Evolutionary conservation across 2,113 vertebrate species (phyloP).

Genomic region (Mugil cephalus): DNA sequence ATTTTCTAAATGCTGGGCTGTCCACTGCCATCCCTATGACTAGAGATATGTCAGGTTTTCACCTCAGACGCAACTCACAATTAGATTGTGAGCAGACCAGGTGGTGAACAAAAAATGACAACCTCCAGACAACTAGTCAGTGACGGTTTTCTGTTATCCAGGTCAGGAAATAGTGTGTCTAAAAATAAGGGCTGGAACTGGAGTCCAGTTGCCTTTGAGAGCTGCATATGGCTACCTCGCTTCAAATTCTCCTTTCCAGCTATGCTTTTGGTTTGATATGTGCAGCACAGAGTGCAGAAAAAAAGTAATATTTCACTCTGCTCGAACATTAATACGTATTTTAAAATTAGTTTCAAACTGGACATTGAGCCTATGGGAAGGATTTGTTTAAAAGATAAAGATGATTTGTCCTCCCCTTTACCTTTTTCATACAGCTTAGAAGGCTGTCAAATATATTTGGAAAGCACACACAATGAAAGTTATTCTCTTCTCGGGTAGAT

Average conservation of each 20-base stretch:
- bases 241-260: constrained; percentile 9
- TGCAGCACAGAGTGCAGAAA: constrained; percentile 34
- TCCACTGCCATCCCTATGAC: constrained; percentile 1
- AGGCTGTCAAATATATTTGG: constrained; percentile 2
- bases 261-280: constrained; percentile 30
- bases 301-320: constrained; percentile 18
- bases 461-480: constrained; percentile 23
- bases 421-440: constrained; percentile 1
- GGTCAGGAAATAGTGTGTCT: too few relatives aligned
- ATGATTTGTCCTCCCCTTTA: constrained; percentile 6
- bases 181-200: too few relatives aligned
- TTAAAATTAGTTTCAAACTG: constrained; percentile 18
- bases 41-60: constrained; percentile 4
- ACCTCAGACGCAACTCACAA: constrained; percentile 6
- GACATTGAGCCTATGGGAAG: not conserved
- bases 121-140: not conserved
- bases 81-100: constrained; percentile 11
- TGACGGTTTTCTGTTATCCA: too few relatives aligned
- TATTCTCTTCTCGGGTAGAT: constrained; percentile 11
- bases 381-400: constrained; percentile 7
- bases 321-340: constrained; percentile 25
- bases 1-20: constrained; percentile 14
- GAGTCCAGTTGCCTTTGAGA: constrained; percentile 3
- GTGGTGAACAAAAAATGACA: constrained; percentile 5
- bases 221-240: constrained; percentile 34